phyloP scores from a whole-genome alignment of 2,113 vertebrate genomes.

The Heterotilapia buettikoferi region DNA sequence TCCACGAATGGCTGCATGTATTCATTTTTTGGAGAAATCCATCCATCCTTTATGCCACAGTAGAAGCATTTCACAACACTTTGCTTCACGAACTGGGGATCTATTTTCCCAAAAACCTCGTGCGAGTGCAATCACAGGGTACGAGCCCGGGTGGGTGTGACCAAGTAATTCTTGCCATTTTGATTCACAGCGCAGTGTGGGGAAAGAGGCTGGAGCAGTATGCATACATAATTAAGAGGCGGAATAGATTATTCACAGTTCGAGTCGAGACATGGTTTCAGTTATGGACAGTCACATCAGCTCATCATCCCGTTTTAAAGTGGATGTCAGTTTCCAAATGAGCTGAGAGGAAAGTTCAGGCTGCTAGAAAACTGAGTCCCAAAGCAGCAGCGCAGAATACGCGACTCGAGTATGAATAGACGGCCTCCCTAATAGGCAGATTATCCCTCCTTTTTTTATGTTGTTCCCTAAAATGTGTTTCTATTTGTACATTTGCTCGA shows the following conservation, averaged over 20 bases:
- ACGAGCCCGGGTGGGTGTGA: neutral
- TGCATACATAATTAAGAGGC: neutral
- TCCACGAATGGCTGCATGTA: neutral
- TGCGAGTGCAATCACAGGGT: neutral
- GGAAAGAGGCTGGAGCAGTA: neutral
- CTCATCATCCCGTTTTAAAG: constrained; percentile 3
- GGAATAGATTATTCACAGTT: neutral
- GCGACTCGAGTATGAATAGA: constrained; percentile 1
- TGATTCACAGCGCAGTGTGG: neutral
- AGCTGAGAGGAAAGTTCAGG: neutral
- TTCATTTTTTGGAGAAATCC: neutral
- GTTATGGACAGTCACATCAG: neutral
- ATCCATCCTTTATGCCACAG: neutral
- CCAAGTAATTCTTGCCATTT: neutral
- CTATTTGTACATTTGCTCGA: neutral
- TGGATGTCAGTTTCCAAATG: constrained; percentile 10
- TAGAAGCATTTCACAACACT: neutral
- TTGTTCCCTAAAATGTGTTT: neutral
- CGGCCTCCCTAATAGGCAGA: neutral
- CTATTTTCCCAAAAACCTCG: neutral
- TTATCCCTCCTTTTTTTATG: constrained; percentile 1
- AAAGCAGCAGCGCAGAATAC: neutral
- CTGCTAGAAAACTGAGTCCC: neutral
- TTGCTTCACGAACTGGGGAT: neutral
- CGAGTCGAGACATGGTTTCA: neutral